Evolutionary conservation across 2,797 vertebrate species (phyloP).

Genomic region (Onychomys arenicola): DNA sequence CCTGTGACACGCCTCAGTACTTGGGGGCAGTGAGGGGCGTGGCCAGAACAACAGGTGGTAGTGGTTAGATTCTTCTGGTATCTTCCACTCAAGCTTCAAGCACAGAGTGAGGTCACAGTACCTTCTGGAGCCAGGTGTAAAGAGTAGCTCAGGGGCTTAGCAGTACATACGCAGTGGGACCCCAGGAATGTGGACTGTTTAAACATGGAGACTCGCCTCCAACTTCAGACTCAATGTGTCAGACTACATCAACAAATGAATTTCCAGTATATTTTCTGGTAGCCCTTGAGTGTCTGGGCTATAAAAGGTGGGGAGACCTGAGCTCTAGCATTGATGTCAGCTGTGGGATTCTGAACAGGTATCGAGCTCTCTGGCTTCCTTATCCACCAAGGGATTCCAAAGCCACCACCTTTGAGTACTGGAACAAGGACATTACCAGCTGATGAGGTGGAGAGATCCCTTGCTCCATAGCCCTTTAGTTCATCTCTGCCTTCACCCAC

Average conservation of each 20-base stretch:
- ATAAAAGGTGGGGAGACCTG: too few relatives aligned
- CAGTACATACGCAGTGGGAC: accelerated
- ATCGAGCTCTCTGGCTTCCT: not conserved
- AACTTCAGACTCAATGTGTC: not conserved
- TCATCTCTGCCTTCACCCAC: not conserved
- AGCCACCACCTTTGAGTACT: too few relatives aligned
- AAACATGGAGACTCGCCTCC: not conserved
- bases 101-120: not conserved
- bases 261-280: not conserved
- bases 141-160: not conserved
- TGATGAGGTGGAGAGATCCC: not conserved
- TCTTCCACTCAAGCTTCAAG: not conserved
- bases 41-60: not conserved
- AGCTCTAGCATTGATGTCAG: not conserved
- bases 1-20: not conserved
- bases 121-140: not conserved
- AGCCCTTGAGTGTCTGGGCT: not conserved
- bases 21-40: not conserved
- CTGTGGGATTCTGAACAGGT: not conserved
- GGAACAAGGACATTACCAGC: not conserved
- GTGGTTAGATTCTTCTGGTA: not conserved
- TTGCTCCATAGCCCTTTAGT: accelerated
- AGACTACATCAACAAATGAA: not conserved
- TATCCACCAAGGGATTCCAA: too few relatives aligned
- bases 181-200: not conserved